phyloP scores from a whole-genome alignment of 2,113 vertebrate species.

The Tupaia tana region DNA sequence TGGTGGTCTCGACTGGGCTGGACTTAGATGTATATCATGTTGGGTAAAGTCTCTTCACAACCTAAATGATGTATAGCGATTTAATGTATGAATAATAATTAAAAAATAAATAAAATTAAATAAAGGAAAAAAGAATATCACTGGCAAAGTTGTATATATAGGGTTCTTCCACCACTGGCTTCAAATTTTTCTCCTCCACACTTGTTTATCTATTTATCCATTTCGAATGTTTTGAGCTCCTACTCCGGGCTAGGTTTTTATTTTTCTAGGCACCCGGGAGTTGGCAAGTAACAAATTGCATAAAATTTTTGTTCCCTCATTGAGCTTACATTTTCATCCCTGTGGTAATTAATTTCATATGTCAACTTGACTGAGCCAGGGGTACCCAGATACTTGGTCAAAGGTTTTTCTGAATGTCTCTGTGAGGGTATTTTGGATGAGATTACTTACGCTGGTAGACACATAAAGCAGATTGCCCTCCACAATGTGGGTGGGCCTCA shows the following conservation, averaged over 20 bases:
- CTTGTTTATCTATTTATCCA: neutral
- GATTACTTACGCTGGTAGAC: neutral
- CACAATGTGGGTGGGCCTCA: neutral
- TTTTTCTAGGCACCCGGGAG: neutral
- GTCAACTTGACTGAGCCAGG: neutral
- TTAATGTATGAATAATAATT: no score
- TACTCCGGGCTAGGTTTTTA: neutral
- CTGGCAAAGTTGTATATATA: neutral
- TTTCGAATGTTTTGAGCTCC: neutral
- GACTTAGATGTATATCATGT: no score
- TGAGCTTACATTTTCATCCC: neutral
- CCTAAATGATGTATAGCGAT: no score
- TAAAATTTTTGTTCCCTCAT: neutral
- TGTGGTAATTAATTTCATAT: neutral
- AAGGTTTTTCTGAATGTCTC: neutral
- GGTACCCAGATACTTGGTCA: neutral
- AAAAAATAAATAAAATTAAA: no score
- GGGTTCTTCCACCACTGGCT: neutral
- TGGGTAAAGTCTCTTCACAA: no score
- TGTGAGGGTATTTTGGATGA: neutral
- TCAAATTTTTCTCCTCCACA: neutral
- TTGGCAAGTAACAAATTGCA: neutral
- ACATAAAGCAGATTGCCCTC: neutral
- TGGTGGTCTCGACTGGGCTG: no score
- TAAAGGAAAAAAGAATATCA: neutral